Evolutionary conservation across 2,888 invertebrate species (phyloP).

Genomic region (Nudaria mundana): DNA sequence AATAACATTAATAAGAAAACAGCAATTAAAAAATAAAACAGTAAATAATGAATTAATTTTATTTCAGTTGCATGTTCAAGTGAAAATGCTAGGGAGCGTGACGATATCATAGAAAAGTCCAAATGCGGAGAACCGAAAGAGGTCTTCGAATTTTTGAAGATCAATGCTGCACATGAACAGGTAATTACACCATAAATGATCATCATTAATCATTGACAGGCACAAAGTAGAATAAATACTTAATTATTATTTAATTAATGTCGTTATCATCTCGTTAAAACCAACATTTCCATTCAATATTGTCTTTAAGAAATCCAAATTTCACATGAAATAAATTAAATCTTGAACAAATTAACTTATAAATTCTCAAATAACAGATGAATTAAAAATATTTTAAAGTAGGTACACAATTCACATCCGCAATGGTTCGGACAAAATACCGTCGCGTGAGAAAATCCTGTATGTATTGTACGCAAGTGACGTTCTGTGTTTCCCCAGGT

Average conservation of each 20-base stretch:
- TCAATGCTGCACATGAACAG: constrained; percentile 57
- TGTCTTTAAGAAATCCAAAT: too few relatives aligned
- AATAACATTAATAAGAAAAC: background rate
- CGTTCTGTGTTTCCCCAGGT: constrained; percentile 63
- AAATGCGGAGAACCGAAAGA: constrained; percentile 68
- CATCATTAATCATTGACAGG: background rate
- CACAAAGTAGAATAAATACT: too few relatives aligned
- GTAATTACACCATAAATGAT: constrained; percentile 31
- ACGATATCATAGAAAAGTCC: constrained; percentile 59
- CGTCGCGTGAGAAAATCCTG: constrained; percentile 61
- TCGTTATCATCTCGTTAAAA: constrained; percentile 4
- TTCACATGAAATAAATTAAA: too few relatives aligned
- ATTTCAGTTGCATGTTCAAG: constrained; percentile 58
- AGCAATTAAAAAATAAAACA: background rate
- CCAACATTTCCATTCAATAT: too few relatives aligned
- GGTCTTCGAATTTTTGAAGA: constrained; percentile 58
- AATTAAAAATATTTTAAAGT: constrained; percentile 21
- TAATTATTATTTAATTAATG: too few relatives aligned
- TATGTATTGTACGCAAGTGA: constrained; percentile 34
- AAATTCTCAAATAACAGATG: constrained; percentile 13
- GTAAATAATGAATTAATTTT: constrained; percentile 21
- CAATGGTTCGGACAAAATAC: constrained; percentile 19
- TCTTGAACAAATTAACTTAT: too few relatives aligned
- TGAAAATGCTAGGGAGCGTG: constrained; percentile 48
- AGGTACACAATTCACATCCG: constrained; percentile 36